Conservation (phyloP, 2,888 invertebrate genomes). For the Zygogramma bicolorata region DNA sequence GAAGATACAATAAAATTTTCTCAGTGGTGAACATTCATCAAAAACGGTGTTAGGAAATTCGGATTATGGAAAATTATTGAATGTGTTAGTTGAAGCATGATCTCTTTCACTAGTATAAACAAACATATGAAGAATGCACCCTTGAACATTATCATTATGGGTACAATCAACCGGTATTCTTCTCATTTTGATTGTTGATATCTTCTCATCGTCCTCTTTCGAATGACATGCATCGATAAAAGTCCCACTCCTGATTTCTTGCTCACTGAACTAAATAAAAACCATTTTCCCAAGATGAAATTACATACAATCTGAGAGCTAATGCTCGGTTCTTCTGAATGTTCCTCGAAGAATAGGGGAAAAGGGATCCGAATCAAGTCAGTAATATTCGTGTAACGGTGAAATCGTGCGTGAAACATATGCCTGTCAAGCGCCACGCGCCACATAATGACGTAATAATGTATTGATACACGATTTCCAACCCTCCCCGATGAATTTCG, state of each 20-base stretch:
- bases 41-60: too few relatives aligned
- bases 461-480: conserved; percentile 63
- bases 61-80: too few relatives aligned
- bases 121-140: too few relatives aligned
- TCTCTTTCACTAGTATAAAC: too few relatives aligned
- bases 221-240: not conserved
- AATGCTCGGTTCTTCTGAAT: not conserved
- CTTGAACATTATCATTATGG: too few relatives aligned
- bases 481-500: conserved; percentile 44
- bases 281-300: not conserved
- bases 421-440: conserved; percentile 66
- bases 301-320: conserved; percentile 4
- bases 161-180: too few relatives aligned
- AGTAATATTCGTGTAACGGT: conserved; percentile 54
- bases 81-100: too few relatives aligned
- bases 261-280: not conserved
- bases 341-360: conserved; percentile 6
- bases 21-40: too few relatives aligned
- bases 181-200: not conserved
- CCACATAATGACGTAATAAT: conserved; percentile 67
- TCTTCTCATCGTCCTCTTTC: not conserved
- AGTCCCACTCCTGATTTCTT: not conserved
- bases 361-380: conserved; percentile 38
- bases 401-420: conserved; percentile 67
- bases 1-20: too few relatives aligned